Percentiles rank a stretch among this genome's conserved stretches.
Evolutionary conservation across 1,140 invertebrate genomes (phyloP).

Genomic region (Heliconius melpomene): DNA sequence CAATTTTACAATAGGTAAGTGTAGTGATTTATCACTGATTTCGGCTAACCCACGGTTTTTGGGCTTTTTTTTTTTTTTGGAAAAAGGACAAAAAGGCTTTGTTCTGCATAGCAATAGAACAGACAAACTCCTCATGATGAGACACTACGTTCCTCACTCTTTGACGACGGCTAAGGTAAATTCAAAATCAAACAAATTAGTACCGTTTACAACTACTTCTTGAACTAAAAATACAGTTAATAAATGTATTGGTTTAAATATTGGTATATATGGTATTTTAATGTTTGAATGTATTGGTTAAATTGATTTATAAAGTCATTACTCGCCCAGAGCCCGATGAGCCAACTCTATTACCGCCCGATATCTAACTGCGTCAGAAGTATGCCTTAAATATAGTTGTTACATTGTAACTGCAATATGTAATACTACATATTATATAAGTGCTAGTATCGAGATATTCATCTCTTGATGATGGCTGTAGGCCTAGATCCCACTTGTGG

Average conservation of each 20-base stretch:
- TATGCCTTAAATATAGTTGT: constrained; percentile 18
- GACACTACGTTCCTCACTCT: no score
- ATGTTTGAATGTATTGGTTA: constrained; percentile 39
- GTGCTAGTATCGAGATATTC: no score
- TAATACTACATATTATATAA: not conserved
- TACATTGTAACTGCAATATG: constrained; percentile 16
- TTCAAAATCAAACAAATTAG: not conserved
- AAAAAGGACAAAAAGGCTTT: no score
- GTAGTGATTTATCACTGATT: not conserved
- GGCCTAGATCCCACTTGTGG: no score
- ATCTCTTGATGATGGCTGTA: no score
- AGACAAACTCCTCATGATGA: no score
- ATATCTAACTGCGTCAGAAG: constrained; percentile 24
- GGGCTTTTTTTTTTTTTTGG: no score
- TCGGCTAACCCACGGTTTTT: not conserved
- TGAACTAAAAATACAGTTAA: not conserved
- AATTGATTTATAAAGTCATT: constrained; percentile 43
- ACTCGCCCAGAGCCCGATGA: constrained; percentile 25
- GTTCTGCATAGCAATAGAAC: no score
- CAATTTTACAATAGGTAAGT: no score
- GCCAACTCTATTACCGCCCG: constrained; percentile 34
- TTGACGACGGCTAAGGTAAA: not conserved
- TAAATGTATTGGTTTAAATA: no score
- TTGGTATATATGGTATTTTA: no score
- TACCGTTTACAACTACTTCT: not conserved